Conservation (phyloP, 2,113 vertebrate species). For the Cinclus cinclus region DNA sequence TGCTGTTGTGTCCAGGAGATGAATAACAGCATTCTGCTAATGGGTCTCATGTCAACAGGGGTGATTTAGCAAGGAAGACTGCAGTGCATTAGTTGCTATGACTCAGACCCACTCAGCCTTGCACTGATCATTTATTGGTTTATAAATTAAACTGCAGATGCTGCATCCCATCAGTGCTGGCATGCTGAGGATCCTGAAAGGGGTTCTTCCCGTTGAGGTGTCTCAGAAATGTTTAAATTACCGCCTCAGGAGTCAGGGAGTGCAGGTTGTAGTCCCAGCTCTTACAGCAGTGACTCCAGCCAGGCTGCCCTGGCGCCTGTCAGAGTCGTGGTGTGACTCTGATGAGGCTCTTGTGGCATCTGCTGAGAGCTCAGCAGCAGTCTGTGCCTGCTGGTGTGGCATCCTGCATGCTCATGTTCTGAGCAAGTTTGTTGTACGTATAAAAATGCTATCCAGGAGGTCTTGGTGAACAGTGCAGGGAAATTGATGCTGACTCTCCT, state of each 20-base stretch:
- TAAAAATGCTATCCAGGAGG: neutral
- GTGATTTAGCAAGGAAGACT: slow-evolving; percentile 23
- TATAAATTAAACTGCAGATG: slow-evolving; percentile 31
- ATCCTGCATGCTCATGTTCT: neutral
- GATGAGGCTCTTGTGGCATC: neutral
- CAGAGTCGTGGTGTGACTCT: neutral
- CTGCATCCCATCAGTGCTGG: neutral
- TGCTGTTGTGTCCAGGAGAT: neutral
- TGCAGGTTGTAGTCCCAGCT: neutral
- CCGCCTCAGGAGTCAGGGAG: neutral
- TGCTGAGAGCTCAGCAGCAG: neutral
- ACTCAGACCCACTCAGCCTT: slow-evolving; percentile 23
- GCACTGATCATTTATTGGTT: neutral
- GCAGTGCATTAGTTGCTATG: slow-evolving; percentile 48
- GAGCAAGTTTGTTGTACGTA: neutral
- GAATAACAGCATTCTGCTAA: slow-evolving; percentile 35
- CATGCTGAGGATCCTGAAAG: neutral
- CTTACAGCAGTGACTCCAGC: neutral
- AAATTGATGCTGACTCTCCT: neutral
- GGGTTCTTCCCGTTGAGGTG: neutral
- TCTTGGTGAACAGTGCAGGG: neutral
- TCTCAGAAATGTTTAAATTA: neutral
- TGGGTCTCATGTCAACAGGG: slow-evolving; percentile 39
- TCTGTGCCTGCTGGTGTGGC: neutral
- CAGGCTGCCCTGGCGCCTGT: neutral